Conservation (phyloP, 2,113 vertebrate genomes). For the Lanius collurio region DNA sequence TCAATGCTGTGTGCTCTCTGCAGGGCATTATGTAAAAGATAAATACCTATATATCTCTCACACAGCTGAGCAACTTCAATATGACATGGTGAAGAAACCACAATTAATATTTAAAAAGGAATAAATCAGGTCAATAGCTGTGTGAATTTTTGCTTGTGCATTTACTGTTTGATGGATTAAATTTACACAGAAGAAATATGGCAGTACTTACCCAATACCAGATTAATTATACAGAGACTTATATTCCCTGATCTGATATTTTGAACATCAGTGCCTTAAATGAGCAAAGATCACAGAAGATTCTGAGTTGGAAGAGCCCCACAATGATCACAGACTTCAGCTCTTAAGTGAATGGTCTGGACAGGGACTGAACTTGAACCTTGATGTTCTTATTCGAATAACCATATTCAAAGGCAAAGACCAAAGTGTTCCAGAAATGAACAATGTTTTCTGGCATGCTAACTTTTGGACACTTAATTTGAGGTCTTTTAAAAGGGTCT, state of each 20-base stretch:
- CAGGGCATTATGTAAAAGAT: not conserved
- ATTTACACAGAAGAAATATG: not conserved
- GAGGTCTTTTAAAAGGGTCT: not conserved
- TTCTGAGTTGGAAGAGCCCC: not conserved
- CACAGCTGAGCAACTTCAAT: not conserved
- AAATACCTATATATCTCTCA: not conserved
- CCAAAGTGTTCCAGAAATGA: not conserved
- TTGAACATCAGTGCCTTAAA: not conserved
- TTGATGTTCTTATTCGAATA: not conserved
- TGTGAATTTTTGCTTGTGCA: not conserved
- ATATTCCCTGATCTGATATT: not conserved
- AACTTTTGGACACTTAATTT: not conserved
- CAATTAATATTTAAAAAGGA: constrained; percentile 21
- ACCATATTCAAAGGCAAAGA: not conserved
- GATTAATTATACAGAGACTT: not conserved
- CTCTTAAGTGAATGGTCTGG: not conserved
- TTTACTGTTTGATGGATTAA: not conserved
- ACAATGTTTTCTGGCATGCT: not conserved
- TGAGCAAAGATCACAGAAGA: not conserved
- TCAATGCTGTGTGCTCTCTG: not conserved
- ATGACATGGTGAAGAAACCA: not conserved
- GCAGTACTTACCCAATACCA: not conserved
- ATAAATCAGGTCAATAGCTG: not conserved
- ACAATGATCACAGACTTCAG: not conserved
- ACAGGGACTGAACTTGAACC: not conserved